Percentiles rank a stretch among this genome's conserved stretches.
These are phyloP conservation scores for Acanthosepion esculentum DNA, from an alignment of 2,888 invertebrate genomes.

Conservation along the genomic window DNA sequence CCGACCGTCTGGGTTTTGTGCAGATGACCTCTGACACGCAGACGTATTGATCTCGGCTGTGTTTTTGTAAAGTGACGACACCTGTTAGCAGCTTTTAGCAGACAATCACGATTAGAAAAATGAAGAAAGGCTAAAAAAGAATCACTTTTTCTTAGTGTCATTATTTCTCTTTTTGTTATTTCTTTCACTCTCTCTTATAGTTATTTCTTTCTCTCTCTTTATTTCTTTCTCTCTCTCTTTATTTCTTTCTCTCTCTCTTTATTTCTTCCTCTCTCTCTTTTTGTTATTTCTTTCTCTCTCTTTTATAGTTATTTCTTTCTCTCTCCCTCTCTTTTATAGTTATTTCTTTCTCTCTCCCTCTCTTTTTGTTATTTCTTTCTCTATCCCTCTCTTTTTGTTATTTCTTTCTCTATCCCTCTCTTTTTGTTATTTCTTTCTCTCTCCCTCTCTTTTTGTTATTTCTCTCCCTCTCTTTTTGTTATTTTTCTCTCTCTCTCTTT, in stretches of 20 bases:
- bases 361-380: too few relatives aligned
- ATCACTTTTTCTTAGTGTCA: neutral
- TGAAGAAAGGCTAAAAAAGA: neutral
- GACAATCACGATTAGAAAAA: slow-evolving; percentile 17
- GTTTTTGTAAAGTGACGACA: slow-evolving; percentile 25
- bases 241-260: neutral
- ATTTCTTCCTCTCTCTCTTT: neutral
- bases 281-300: neutral
- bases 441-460: too few relatives aligned
- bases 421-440: too few relatives aligned
- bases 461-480: too few relatives aligned
- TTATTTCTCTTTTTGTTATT: neutral
- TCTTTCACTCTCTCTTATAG: neutral
- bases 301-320: too few relatives aligned
- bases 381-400: too few relatives aligned
- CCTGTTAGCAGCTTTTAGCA: slow-evolving; percentile 23
- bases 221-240: too few relatives aligned
- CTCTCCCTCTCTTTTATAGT: too few relatives aligned
- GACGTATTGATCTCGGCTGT: slow-evolving; percentile 33
- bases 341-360: too few relatives aligned
- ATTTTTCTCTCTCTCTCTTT: too few relatives aligned
- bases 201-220: too few relatives aligned
- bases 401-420: too few relatives aligned
- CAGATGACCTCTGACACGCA: neutral
- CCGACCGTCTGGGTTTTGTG: slow-evolving; percentile 11